phyloP scores from a whole-genome alignment of 1,140 invertebrate genomes.

The Ptiloglossa arizonensis region DNA sequence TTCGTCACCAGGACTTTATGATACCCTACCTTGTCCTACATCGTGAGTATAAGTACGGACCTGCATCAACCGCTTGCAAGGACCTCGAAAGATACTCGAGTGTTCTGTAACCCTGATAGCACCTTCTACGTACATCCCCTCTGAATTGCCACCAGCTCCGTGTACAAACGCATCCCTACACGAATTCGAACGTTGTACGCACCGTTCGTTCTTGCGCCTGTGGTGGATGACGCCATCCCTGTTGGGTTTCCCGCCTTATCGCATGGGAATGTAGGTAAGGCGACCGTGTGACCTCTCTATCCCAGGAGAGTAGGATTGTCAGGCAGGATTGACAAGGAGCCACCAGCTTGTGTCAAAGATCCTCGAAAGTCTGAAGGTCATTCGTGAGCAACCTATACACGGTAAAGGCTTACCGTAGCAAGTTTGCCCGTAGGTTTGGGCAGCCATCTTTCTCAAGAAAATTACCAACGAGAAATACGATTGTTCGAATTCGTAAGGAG shows the following conservation, averaged over 20 bases:
- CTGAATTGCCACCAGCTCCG: conserved; percentile 71
- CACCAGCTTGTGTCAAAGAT: conserved; percentile 42
- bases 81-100: conserved; percentile 40
- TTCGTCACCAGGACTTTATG: conserved; percentile 69
- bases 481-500: no score
- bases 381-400: neutral
- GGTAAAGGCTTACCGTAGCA: no score
- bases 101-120: conserved; percentile 75
- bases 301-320: conserved; percentile 78
- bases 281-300: conserved; percentile 80
- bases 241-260: conserved; percentile 52
- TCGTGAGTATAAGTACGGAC: neutral
- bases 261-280: conserved; percentile 80
- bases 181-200: conserved; percentile 22
- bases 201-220: conserved; percentile 49
- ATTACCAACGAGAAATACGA: no score
- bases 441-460: no score
- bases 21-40: conserved; percentile 26
- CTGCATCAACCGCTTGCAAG: conserved; percentile 18
- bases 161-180: conserved; percentile 30
- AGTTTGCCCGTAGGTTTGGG: no score
- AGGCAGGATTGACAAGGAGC: conserved; percentile 62
- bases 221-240: conserved; percentile 42
- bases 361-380: conserved; percentile 48
- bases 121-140: conserved; percentile 77